phyloP scores from a whole-genome alignment of 2,888 invertebrate species.

The Gortyna flavago region DNA sequence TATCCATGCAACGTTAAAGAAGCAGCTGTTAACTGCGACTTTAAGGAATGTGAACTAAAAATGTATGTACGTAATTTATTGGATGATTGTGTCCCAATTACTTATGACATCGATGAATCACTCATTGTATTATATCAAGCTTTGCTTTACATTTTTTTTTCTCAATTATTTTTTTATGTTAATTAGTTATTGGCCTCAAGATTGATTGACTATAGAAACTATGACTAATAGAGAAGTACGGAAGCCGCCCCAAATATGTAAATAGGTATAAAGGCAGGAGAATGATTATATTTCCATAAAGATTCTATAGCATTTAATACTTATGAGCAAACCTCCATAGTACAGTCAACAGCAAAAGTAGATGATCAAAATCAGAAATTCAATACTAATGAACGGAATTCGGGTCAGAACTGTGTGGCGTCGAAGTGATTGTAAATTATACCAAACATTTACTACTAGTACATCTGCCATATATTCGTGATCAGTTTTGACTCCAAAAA shows the following conservation, averaged over 20 bases:
- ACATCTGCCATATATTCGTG: no score
- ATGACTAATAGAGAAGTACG: not conserved
- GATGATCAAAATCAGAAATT: no score
- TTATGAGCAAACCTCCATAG: no score
- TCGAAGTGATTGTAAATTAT: no score
- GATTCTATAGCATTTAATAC: not conserved
- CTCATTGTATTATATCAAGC: not conserved
- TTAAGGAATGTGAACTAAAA: not conserved
- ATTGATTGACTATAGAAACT: not conserved
- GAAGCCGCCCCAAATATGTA: not conserved
- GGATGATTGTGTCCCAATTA: not conserved
- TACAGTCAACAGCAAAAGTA: no score
- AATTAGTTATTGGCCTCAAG: not conserved
- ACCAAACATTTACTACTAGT: no score
- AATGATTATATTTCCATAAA: not conserved
- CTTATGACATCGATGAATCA: not conserved
- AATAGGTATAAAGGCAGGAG: no score
- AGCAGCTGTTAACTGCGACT: not conserved
- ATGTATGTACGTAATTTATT: not conserved
- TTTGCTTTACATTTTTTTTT: not conserved
- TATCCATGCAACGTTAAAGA: not conserved
- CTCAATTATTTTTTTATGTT: not conserved
- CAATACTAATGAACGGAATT: no score
- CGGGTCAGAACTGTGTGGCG: no score
- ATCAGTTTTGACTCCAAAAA: no score